Conservation (phyloP, 2,113 vertebrate species). For the Speoplatyrhinus poulsoni region DNA sequence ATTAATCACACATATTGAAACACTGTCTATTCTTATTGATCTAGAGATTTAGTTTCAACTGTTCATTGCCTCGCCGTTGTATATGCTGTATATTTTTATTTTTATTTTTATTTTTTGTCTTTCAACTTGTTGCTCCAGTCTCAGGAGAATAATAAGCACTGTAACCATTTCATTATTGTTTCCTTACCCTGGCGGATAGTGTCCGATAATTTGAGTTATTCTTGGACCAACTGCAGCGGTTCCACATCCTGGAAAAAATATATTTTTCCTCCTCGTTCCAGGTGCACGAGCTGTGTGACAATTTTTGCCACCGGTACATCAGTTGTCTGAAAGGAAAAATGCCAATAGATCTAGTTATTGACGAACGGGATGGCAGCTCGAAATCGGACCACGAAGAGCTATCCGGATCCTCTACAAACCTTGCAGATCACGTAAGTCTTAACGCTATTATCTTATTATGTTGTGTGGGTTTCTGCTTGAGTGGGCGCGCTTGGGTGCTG, state of each 20-base stretch:
- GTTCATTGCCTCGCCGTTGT: constrained; percentile 56
- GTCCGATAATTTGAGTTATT: constrained; percentile 85
- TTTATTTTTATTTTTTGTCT: constrained; percentile 55
- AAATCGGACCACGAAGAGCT: constrained; percentile 99
- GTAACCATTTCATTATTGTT: constrained; percentile 95
- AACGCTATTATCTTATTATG: constrained; percentile 2
- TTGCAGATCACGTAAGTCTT: constrained; percentile 97
- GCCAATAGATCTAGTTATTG: constrained; percentile 99
- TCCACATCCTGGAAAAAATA: constrained; percentile 67
- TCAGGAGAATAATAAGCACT: constrained; percentile 89
- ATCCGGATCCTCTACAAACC: constrained; percentile 98
- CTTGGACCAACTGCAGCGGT: constrained; percentile 76
- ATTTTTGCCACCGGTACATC: constrained; percentile 99
- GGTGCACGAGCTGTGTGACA: constrained; percentile 99
- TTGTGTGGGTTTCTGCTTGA: constrained; percentile 21
- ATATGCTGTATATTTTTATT: constrained; percentile 18
- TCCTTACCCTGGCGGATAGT: constrained; percentile 85
- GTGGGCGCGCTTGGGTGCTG: constrained; percentile 12
- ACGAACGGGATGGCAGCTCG: constrained; percentile 97
- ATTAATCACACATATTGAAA: constrained; percentile 42
- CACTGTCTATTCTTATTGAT: constrained; percentile 58
- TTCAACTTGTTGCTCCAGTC: constrained; percentile 92
- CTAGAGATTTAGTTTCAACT: constrained; percentile 61
- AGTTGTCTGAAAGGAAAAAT: constrained; percentile 99
- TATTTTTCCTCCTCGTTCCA: constrained; percentile 62